Conservation (phyloP, 2,888 invertebrate species). For the Allophyes oxyacanthae region DNA sequence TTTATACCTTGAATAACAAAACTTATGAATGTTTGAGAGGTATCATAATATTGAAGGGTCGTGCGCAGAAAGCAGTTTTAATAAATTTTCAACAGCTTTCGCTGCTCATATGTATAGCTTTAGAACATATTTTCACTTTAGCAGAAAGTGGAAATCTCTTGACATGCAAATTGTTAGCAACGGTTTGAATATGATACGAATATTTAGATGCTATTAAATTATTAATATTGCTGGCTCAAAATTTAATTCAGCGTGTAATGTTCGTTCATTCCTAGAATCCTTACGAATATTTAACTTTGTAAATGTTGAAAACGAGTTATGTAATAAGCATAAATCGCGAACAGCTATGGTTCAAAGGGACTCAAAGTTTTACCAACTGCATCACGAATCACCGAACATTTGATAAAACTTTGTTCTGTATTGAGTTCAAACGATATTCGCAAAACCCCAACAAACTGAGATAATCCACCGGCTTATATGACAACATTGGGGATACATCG, state of each 20-base stretch:
- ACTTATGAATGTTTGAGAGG: conserved; percentile 9
- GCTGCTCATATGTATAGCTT: conserved; percentile 18
- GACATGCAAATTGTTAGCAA: conserved; percentile 26
- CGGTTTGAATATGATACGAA: conserved; percentile 11
- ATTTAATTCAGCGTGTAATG: conserved; percentile 4
- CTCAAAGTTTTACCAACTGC: conserved; percentile 23
- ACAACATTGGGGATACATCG: conserved; percentile 15
- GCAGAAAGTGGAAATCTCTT: conserved; percentile 31
- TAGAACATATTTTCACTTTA: conserved; percentile 17
- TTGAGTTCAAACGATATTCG: conserved; percentile 16
- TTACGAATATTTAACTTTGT: not conserved
- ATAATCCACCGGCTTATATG: conserved; percentile 21
- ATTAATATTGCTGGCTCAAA: not conserved
- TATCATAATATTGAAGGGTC: too few species aligned
- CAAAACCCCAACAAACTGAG: conserved; percentile 5
- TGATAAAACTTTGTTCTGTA: conserved; percentile 22
- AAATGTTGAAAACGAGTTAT: conserved; percentile 9
- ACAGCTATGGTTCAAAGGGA: conserved; percentile 6
- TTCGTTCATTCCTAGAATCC: conserved; percentile 4
- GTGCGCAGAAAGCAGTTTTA: conserved; percentile 7
- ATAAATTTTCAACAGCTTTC: conserved; percentile 33
- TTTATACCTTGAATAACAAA: conserved; percentile 5
- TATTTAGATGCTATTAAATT: conserved; percentile 3
- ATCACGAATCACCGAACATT: conserved; percentile 25
- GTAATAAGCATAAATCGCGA: conserved; percentile 9